phyloP scores from a whole-genome alignment of 1,140 invertebrate genomes.

The Triops longicaudatus region DNA sequence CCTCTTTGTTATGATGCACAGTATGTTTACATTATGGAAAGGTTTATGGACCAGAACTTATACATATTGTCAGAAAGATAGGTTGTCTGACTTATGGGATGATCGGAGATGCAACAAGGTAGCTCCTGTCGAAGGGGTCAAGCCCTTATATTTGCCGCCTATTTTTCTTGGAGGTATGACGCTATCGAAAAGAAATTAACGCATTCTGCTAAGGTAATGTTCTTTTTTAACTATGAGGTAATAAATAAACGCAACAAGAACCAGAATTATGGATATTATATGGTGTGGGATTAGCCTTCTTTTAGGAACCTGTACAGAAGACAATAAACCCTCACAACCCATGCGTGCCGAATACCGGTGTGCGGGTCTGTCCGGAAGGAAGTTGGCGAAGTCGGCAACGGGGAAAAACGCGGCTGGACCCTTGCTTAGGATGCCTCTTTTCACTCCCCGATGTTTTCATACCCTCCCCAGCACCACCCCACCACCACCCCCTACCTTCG shows the following conservation, averaged over 20 bases:
- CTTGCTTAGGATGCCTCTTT: conserved; percentile 12
- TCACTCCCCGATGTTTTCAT: not conserved
- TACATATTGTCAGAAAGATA: too few species aligned
- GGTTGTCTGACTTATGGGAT: too few species aligned
- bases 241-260: not conserved
- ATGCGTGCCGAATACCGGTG: conserved; percentile 4
- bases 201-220: too few species aligned
- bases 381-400: not conserved
- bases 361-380: conserved; percentile 13
- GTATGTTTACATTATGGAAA: too few species aligned
- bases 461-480: not conserved
- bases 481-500: not conserved
- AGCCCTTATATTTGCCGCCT: too few species aligned
- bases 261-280: not conserved
- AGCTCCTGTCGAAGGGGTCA: too few species aligned
- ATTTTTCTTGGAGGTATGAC: too few species aligned
- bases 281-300: not conserved
- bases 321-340: conserved; percentile 11
- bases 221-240: not conserved
- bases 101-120: too few species aligned
- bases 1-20: too few species aligned
- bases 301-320: conserved; percentile 1
- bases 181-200: too few species aligned
- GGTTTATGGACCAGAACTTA: too few species aligned
- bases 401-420: conserved; percentile 10